phyloP scores from a whole-genome alignment of 1,140 invertebrate species.

The Sminthurides bifidus region DNA sequence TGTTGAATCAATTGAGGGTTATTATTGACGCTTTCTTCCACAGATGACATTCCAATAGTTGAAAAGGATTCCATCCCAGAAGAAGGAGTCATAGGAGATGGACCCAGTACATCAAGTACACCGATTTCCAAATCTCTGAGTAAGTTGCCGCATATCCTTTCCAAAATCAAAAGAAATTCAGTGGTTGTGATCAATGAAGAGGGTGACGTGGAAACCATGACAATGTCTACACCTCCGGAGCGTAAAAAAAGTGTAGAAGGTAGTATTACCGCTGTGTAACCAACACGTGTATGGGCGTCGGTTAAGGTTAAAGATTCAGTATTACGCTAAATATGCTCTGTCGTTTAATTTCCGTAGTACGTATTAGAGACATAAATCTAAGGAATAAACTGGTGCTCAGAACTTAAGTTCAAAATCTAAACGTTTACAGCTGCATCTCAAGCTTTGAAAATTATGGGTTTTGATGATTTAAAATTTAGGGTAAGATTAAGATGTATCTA shows the following conservation, averaged over 20 bases:
- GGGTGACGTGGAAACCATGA: slow-evolving; percentile 30
- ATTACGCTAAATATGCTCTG: too few species aligned
- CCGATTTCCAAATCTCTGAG: slow-evolving; percentile 18
- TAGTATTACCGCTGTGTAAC: slow-evolving; percentile 23
- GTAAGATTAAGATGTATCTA: too few species aligned
- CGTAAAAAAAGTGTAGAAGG: slow-evolving; percentile 29
- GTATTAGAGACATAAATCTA: too few species aligned
- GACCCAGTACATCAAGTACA: slow-evolving; percentile 1
- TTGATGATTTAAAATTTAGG: too few species aligned
- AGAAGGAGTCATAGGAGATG: slow-evolving; percentile 8
- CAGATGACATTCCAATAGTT: slow-evolving; percentile 32
- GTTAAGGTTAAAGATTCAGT: too few species aligned
- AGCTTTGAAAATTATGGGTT: too few species aligned
- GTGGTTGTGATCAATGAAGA: slow-evolving; percentile 32
- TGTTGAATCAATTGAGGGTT: not conserved
- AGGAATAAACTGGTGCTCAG: too few species aligned
- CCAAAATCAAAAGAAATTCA: slow-evolving; percentile 30
- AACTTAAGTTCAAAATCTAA: too few species aligned
- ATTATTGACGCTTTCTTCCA: not conserved
- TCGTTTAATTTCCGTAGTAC: too few species aligned
- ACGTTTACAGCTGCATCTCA: too few species aligned
- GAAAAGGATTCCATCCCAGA: slow-evolving; percentile 12
- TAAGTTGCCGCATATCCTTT: slow-evolving; percentile 27
- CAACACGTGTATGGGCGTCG: too few species aligned
- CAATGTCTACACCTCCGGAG: slow-evolving; percentile 18